Percentiles rank a stretch among this genome's conserved stretches.
Evolutionary conservation across 2,113 vertebrate species (phyloP).

Genomic region (Gobio gobio): DNA sequence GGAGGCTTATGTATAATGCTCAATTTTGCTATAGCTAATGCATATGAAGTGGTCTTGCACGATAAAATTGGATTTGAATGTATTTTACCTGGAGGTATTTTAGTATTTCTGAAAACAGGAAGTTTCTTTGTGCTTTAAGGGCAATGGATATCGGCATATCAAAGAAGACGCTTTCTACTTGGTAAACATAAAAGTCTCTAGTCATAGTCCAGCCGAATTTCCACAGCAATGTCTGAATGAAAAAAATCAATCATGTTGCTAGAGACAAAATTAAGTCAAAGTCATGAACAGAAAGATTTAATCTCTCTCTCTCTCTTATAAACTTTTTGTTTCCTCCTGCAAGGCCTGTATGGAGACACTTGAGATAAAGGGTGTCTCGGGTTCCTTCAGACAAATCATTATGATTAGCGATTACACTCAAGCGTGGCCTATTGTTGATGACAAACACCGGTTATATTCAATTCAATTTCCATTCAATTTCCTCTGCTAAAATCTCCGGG

Average conservation of each 20-base stretch:
- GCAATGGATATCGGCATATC: conserved; percentile 29
- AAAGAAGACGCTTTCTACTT: not conserved
- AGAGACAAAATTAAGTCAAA: conserved; percentile 36
- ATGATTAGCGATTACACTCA: conserved; percentile 54
- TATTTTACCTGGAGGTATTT: conserved; percentile 41
- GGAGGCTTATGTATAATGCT: conserved; percentile 59
- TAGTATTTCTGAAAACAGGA: conserved; percentile 28
- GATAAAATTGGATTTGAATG: conserved; percentile 35
- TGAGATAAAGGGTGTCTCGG: conserved; percentile 6
- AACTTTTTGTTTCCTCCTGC: conserved; percentile 12
- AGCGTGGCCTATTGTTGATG: conserved; percentile 45
- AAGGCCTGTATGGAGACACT: not conserved
- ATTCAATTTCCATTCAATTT: conserved; percentile 57
- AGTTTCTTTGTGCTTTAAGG: conserved; percentile 23
- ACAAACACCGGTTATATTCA: conserved; percentile 49
- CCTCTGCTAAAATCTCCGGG: conserved; percentile 46
- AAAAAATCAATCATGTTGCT: conserved; percentile 19
- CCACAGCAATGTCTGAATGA: not conserved
- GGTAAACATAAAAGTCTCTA: not conserved
- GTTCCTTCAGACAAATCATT: conserved; percentile 51
- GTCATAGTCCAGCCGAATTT: not conserved
- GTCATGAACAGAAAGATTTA: conserved; percentile 29
- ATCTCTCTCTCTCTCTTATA: conserved; percentile 28
- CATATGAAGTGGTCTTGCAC: not conserved
- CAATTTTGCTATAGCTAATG: conserved; percentile 38